phyloP scores from a whole-genome alignment of 2,888 invertebrate species.

The Charanyca ferruginea region DNA sequence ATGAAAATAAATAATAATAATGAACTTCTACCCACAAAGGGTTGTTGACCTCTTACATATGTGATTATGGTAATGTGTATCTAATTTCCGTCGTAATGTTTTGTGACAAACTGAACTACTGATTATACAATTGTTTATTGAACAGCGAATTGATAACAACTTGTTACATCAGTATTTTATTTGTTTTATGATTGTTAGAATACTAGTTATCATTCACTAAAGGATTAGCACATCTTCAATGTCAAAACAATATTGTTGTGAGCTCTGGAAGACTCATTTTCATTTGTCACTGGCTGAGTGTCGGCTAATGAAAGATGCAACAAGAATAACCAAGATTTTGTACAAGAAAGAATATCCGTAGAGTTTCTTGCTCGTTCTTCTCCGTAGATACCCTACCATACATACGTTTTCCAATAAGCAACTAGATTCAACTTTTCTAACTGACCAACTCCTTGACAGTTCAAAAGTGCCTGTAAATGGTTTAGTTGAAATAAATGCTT shows the following conservation, averaged over 20 bases:
- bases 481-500: no score
- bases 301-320: no score
- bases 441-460: no score
- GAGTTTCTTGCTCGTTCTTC: no score
- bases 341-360: no score
- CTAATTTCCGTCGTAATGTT: constrained; percentile 48
- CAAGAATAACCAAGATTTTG: no score
- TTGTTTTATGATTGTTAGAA: constrained; percentile 27
- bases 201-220: neutral
- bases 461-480: no score
- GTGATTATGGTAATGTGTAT: constrained; percentile 18
- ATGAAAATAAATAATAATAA: no score
- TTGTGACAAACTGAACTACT: constrained; percentile 31
- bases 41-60: constrained; percentile 39
- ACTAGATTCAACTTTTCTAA: no score
- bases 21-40: constrained; percentile 17
- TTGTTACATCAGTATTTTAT: constrained; percentile 34
- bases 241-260: neutral
- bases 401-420: no score
- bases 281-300: neutral
- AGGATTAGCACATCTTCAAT: neutral
- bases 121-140: constrained; percentile 44
- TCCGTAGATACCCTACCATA: no score
- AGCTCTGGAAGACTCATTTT: neutral
- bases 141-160: constrained; percentile 48